Base-by-base conservation (phyloP, 2,888 invertebrate species). In the Meloe dianella region DNA sequence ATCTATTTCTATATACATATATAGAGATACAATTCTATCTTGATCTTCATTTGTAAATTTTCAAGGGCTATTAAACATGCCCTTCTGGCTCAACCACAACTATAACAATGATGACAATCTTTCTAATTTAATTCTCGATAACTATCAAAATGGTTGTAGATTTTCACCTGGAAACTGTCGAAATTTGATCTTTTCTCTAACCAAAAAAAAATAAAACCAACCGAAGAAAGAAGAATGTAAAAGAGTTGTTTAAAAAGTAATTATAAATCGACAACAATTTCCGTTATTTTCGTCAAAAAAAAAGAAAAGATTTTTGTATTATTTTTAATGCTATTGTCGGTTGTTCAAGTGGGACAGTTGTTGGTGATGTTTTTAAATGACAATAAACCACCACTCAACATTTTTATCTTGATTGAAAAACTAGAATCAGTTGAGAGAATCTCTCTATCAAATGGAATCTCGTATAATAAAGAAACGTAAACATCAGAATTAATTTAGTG, bases 61-160 rank as follows among this genome's bases (percentile, higher is more conserved):
- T 54, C 12, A 54, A 54, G 54, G 54, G n/a, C 54, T 12, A 54
- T 54, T 54, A 54, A 54, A 54, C 54, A 54, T 5, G 27, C 54
- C 54, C 54, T 54, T 27, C 54, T 54, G 27, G 54, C 27, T 54
- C 27, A 54, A 54, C 54, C 27, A 54, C 27, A 54, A 51, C 22
- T 27, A 24, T 1, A 2, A 54, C 24, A 22, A 47, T 47, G 41
- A 41, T 41, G 41, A 17, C 17, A 41, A 41, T 41, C 41, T 17
- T 9, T 9, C 12, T 22, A 51, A 51, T 22, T 51, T 51, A 51
- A 51, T 51, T 22, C n/a, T n/a, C 51, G 54, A 27, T 54, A 54
- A 54, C 24, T 27, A 10, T 27, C 24, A 1, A n/a, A 24, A 24
- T 4, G 8, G 14, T 54, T 54, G 51, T 51, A 3, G 51, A 51